A percentile compares a stretch with the other conserved stretches of the same genome.
These are phyloP conservation scores for Batillaria attramentaria DNA, from an alignment of 1,140 invertebrate species.

Conservation along the genomic window DNA sequence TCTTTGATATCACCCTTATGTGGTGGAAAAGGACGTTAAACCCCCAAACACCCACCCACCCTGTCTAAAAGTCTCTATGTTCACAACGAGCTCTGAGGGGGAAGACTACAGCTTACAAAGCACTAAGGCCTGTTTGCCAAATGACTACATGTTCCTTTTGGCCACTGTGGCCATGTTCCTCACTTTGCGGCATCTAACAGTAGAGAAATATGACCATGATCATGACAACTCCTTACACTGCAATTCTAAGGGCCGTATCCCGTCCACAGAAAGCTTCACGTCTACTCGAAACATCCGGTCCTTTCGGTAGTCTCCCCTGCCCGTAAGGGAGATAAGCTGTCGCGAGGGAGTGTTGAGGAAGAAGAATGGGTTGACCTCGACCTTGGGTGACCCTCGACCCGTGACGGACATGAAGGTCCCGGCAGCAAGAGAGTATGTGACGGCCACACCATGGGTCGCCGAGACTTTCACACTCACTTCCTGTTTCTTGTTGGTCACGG, in stretches of 20 bases:
- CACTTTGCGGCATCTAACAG: too few relatives aligned
- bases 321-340: constrained; percentile 13
- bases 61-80: too few relatives aligned
- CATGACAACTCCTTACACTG: constrained; percentile 27
- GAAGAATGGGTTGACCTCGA: constrained; percentile 1
- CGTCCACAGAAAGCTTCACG: constrained; percentile 1
- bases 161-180: too few relatives aligned
- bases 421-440: neutral
- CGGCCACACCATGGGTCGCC: neutral
- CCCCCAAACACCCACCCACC: too few relatives aligned
- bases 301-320: constrained; percentile 11
- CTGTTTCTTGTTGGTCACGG: constrained; percentile 8
- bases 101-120: too few relatives aligned
- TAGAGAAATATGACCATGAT: too few relatives aligned
- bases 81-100: too few relatives aligned
- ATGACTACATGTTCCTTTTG: too few relatives aligned
- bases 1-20: too few relatives aligned
- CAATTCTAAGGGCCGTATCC: neutral
- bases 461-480: constrained; percentile 20
- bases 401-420: constrained; percentile 2
- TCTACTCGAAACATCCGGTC: constrained; percentile 6
- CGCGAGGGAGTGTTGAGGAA: constrained; percentile 11
- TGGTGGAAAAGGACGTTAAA: too few relatives aligned
- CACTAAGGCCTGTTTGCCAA: too few relatives aligned
- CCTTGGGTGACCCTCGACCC: neutral